Evolutionary conservation across 2,888 invertebrate species (phyloP), one percentile per base, ranked within the genome.

Genomic region (Thecocarcelia acutangulata): DNA sequence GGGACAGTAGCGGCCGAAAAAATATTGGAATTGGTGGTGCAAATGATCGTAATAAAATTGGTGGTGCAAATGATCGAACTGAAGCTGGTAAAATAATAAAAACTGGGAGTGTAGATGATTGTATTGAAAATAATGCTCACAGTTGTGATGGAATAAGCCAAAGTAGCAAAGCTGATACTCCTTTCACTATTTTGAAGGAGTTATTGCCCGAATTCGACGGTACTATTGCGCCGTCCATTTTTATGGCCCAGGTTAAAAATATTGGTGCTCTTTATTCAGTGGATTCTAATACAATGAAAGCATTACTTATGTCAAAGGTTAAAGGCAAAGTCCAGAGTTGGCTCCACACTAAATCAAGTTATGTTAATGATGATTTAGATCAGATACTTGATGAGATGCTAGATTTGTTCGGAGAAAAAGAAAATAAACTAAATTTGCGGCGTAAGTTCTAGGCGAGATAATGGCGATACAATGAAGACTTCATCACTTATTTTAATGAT

Each of bases 341-440:
- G 79, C 21, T 84, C 12, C 70, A 77, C 33, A 61, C 76, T 0
- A 81, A 79, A 13, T 64, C 83, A 3, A 75, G 74, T 42, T 84
- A 6, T n/a, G n/a, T n/a, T n/a, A n/a, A n/a, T n/a, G n/a, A n/a
- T n/a, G n/a, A n/a, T n/a, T n/a, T n/a, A n/a, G n/a, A n/a, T n/a
- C n/a, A n/a, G n/a, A n/a, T n/a, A n/a, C n/a, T n/a, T n/a, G n/a
- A n/a, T n/a, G n/a, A n/a, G n/a, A n/a, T n/a, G n/a, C n/a, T n/a
- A n/a, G n/a, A n/a, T n/a, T n/a, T n/a, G n/a, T n/a, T n/a, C n/a
- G n/a, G n/a, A n/a, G n/a, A n/a, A n/a, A n/a, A n/a, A n/a, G n/a
- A n/a, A n/a, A n/a, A n/a, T n/a, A n/a, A n/a, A n/a, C n/a, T n/a
- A n/a, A n/a, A n/a, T n/a, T n/a, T n/a, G n/a, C n/a, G n/a, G n/a